Conservation (phyloP, 2,113 vertebrate genomes). For the Panurus biarmicus region DNA sequence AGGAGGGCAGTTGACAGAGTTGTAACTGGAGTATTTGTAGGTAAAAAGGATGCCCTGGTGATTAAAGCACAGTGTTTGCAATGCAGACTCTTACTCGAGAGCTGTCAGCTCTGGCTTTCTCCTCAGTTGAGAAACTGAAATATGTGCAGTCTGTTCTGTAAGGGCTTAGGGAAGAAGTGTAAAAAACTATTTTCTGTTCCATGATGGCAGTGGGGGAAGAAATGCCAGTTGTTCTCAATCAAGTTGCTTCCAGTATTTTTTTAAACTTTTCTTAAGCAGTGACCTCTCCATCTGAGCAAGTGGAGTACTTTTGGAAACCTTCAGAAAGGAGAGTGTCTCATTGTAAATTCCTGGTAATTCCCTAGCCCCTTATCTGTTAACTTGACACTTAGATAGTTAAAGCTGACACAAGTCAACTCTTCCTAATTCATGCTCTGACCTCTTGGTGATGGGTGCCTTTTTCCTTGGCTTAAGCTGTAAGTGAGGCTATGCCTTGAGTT, state of each 20-base stretch:
- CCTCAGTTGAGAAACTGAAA: background rate
- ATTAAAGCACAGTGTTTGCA: background rate
- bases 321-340: background rate
- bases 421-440: background rate
- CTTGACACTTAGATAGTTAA: background rate
- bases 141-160: constrained; percentile 26
- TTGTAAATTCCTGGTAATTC: background rate
- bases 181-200: background rate
- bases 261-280: background rate
- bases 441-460: background rate
- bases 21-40: background rate
- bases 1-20: background rate
- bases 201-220: background rate
- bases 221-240: constrained; percentile 25
- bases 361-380: background rate
- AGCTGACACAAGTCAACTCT: background rate
- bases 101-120: constrained; percentile 25
- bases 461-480: background rate
- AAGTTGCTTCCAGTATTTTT: background rate
- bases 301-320: background rate
- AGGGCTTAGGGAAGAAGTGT: background rate
- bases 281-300: background rate
- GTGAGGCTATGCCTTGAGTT: background rate
- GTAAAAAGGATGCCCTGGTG: background rate
- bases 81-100: background rate